Evolutionary conservation across 2,113 vertebrate genomes (phyloP), one percentile per base, ranked within the genome.

Genomic region (Ia io): DNA sequence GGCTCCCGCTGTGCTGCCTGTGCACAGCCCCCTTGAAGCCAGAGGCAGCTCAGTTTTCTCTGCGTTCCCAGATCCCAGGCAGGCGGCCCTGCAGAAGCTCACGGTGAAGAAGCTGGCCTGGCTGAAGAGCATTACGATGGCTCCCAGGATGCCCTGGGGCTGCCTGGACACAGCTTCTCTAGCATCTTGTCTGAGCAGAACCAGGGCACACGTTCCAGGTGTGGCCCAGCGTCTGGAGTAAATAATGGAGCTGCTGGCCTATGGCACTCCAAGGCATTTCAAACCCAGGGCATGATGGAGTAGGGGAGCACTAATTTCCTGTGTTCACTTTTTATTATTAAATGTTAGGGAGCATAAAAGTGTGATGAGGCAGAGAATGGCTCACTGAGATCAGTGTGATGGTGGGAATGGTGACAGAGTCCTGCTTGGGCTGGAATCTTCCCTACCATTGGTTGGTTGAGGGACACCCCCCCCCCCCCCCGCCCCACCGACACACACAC

Each of bases 201-300:
- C 23, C 28, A 0, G 14, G 12, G 28, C 2, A 10, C n/a, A 2
- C 2, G 1, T 0, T 13, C 6, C 9, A 28, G 59, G 42, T 7
- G 9, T 13, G 25, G n/a, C 30, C 14, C 0, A 6, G n/a, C 2
- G 1, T 5, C 7, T 16, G 67, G 20, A 16, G 23, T 6, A 32
- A n/a, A 22, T 30, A 14, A 17, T 25, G 3, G 9, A 5, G 30
- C 37, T 30, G 20, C 49, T 12, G 32, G 40, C 10, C 5, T 3
- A 7, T 23, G 11, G 13, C 18, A 6, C 1, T 7, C 35, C 13
- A 9, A 53, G 88, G 61, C 88, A 1, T 37, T 47, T 28, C 47
- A 10, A 44, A 6, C 51, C 61, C 6, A 13, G 49, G 37, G 8
- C 4, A 0, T 2, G 22, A 11, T 40, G 56, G 40, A 3, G 30